phyloP scores from a whole-genome alignment of 2,888 invertebrate genomes.

The Drosophila parthenogenetica region DNA sequence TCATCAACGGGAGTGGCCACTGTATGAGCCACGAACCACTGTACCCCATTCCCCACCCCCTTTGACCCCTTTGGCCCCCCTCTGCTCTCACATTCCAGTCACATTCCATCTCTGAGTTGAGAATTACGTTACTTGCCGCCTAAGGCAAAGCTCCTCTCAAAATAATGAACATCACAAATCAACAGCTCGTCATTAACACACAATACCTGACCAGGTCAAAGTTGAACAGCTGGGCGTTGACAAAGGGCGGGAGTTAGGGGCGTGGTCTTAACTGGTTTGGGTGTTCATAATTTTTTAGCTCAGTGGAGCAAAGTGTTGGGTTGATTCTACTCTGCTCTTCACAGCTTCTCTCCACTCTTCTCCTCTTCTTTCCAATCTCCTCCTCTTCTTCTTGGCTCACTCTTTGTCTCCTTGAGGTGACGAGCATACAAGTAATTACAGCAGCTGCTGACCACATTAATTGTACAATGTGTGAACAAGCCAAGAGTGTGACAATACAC shows the following conservation, averaged over 20 bases:
- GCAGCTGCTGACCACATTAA: slow-evolving; percentile 75
- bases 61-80: too few species aligned
- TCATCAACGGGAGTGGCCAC: slow-evolving; percentile 61
- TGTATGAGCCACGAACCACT: background rate
- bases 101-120: slow-evolving; percentile 37
- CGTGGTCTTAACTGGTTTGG: background rate
- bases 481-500: slow-evolving; percentile 9
- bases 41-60: too few species aligned
- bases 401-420: slow-evolving; percentile 6
- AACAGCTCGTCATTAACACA: slow-evolving; percentile 76
- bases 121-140: slow-evolving; percentile 48
- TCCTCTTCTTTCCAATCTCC: background rate
- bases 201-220: slow-evolving; percentile 46
- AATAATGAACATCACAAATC: slow-evolving; percentile 78
- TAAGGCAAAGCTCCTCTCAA: slow-evolving; percentile 36
- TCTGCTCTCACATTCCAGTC: background rate
- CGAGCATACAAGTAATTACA: slow-evolving; percentile 64
- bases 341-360: background rate
- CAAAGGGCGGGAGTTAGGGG: background rate
- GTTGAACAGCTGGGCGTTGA: background rate
- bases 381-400: background rate
- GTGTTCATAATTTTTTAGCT: slow-evolving; percentile 75
- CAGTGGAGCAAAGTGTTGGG: slow-evolving; percentile 62
- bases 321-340: background rate
- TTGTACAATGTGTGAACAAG: slow-evolving; percentile 43